These are phyloP conservation scores for Xenus cinereus DNA, from an alignment of 2,113 vertebrate species.

Conservation along the genomic window DNA sequence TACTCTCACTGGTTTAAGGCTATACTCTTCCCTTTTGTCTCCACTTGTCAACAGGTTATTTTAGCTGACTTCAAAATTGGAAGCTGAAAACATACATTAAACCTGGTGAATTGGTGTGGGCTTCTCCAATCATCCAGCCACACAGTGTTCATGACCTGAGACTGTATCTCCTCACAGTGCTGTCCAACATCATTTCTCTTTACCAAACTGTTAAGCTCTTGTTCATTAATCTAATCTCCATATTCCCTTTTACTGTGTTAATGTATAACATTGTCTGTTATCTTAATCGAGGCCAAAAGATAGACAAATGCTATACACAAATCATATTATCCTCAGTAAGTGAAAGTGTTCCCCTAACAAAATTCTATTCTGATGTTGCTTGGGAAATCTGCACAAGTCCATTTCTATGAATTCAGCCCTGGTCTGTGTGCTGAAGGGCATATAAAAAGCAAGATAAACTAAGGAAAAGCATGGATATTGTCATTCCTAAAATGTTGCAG, in stretches of 20 bases:
- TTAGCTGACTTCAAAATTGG: not conserved
- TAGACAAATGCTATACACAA: not conserved
- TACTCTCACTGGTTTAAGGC: not conserved
- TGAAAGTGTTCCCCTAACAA: not conserved
- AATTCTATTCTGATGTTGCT: rapidly evolving
- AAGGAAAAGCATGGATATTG: not conserved
- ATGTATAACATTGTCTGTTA: not conserved
- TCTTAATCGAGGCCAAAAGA: not conserved
- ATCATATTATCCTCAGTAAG: not conserved
- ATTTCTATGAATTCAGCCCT: not conserved
- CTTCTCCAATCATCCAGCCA: not conserved
- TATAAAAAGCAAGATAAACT: not conserved
- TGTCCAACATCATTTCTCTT: not conserved
- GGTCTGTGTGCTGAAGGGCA: not conserved
- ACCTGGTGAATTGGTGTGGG: rapidly evolving
- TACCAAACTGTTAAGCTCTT: not conserved
- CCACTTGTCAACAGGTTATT: not conserved
- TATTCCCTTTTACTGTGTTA: not conserved
- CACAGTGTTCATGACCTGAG: not conserved
- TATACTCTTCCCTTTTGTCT: not conserved
- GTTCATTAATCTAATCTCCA: not conserved
- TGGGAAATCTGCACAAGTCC: not conserved
- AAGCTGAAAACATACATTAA: not conserved
- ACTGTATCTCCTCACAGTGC: not conserved
- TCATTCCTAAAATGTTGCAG: not conserved